Evolutionary conservation across 1,140 invertebrate genomes (phyloP).

Genomic region (Doryteuthis pealeii): DNA sequence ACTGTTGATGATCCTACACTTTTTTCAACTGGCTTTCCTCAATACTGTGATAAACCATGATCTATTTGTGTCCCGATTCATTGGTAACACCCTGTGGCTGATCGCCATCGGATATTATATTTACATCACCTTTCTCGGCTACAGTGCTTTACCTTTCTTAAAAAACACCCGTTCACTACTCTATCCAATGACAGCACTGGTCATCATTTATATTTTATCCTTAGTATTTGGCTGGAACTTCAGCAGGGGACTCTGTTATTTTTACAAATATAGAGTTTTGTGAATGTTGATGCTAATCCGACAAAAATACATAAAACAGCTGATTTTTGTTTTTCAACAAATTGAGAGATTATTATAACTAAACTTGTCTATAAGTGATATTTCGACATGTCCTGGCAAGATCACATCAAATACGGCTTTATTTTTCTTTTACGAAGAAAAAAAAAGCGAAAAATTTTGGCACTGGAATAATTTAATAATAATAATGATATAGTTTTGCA

Average conservation of each 20-base stretch:
- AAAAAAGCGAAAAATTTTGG: no score
- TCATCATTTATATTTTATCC: constrained; percentile 80
- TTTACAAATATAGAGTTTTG: constrained; percentile 50
- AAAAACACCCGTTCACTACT: constrained; percentile 86
- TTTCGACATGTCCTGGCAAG: no score
- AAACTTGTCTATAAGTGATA: no score
- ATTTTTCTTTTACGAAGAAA: no score
- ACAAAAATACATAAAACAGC: no score
- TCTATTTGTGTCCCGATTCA: constrained; percentile 69
- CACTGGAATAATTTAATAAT: no score
- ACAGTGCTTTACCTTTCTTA: constrained; percentile 89
- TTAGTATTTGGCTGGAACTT: constrained; percentile 67
- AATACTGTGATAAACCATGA: constrained; percentile 76
- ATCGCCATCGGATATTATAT: constrained; percentile 89
- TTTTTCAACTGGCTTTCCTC: constrained; percentile 88
- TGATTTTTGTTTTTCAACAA: no score
- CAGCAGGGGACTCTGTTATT: constrained; percentile 49
- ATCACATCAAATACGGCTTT: no score
- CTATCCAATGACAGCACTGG: constrained; percentile 78
- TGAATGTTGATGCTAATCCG: neutral
- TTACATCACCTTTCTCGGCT: constrained; percentile 97
- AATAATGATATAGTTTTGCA: no score
- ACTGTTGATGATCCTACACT: constrained; percentile 88
- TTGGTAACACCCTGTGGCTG: constrained; percentile 95
- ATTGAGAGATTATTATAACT: no score